Percentiles rank a stretch among this genome's conserved stretches.
These are phyloP conservation scores for Galaxias olidus DNA, from an alignment of 2,797 vertebrate species.

Conservation along the genomic window DNA sequence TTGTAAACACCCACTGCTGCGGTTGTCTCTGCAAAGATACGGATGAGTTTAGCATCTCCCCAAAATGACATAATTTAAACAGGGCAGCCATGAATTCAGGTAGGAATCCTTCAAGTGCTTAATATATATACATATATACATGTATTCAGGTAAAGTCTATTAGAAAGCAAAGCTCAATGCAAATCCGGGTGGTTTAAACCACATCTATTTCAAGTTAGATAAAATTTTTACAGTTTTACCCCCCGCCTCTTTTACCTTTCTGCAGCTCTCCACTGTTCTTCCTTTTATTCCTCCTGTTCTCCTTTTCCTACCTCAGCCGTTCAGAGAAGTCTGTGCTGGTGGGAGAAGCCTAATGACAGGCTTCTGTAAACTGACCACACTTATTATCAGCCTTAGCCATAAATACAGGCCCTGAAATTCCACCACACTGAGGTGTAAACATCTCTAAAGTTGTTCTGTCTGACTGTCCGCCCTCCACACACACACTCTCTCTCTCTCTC, in stretches of 20 bases:
- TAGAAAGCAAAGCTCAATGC: too few species aligned
- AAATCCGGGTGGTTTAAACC: too few species aligned
- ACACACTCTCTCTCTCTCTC: slow-evolving; percentile 12
- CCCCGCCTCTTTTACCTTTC: background rate
- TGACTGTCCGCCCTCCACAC: slow-evolving; percentile 36
- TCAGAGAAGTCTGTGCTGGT: slow-evolving; percentile 33
- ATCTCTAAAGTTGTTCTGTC: slow-evolving; percentile 45
- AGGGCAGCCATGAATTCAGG: slow-evolving; percentile 29
- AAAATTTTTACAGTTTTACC: background rate
- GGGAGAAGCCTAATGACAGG: slow-evolving; percentile 73
- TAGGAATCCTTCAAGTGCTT: too few species aligned
- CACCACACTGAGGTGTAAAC: slow-evolving; percentile 70
- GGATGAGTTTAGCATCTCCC: slow-evolving; percentile 43
- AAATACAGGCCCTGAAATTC: slow-evolving; percentile 74
- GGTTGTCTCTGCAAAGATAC: slow-evolving; percentile 64
- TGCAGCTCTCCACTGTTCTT: background rate
- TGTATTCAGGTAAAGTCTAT: too few species aligned
- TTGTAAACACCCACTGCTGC: slow-evolving; percentile 60
- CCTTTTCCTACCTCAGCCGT: background rate
- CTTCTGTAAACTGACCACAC: slow-evolving; percentile 67
- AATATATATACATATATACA: background rate
- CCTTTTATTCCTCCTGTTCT: background rate
- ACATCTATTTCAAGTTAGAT: too few species aligned
- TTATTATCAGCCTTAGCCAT: slow-evolving; percentile 71
- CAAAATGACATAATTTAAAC: slow-evolving; percentile 51